Conservation (phyloP, 2,113 vertebrate species). For the Ophthalmotilapia sp. region DNA sequence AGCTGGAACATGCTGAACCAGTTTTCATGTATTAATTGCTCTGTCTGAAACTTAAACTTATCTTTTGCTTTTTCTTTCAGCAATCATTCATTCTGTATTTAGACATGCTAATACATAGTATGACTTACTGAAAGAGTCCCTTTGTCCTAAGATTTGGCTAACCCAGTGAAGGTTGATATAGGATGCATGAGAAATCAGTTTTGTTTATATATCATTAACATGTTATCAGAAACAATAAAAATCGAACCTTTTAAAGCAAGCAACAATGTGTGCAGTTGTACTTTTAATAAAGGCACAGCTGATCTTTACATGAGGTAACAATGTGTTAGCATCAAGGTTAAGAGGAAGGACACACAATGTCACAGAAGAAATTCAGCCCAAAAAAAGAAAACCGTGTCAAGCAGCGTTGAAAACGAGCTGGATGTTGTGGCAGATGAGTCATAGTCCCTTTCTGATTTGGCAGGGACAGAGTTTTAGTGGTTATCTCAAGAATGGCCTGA, state of each 20-base stretch:
- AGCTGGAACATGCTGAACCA: not conserved
- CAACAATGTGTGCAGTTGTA: not conserved
- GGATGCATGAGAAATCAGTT: not conserved
- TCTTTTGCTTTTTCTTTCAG: not conserved
- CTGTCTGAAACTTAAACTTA: not conserved
- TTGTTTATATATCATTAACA: not conserved
- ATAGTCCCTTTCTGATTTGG: not conserved
- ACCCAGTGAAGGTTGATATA: not conserved
- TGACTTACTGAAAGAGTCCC: not conserved
- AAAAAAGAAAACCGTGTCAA: not conserved
- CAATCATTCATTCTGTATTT: not conserved
- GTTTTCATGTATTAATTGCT: not conserved
- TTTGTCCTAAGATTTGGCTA: not conserved
- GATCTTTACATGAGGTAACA: not conserved
- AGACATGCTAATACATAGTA: not conserved
- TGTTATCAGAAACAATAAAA: not conserved
- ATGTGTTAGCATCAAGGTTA: not conserved
- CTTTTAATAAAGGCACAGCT: not conserved
- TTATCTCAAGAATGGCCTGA: constrained; percentile 23
- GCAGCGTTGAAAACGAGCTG: not conserved
- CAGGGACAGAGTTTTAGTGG: constrained; percentile 23
- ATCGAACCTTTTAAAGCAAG: not conserved
- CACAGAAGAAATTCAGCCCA: not conserved
- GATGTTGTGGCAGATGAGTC: not conserved
- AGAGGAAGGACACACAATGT: not conserved